Conservation (phyloP, 64 coral and sea anemone genomes). For the Montipora foliosa region DNA sequence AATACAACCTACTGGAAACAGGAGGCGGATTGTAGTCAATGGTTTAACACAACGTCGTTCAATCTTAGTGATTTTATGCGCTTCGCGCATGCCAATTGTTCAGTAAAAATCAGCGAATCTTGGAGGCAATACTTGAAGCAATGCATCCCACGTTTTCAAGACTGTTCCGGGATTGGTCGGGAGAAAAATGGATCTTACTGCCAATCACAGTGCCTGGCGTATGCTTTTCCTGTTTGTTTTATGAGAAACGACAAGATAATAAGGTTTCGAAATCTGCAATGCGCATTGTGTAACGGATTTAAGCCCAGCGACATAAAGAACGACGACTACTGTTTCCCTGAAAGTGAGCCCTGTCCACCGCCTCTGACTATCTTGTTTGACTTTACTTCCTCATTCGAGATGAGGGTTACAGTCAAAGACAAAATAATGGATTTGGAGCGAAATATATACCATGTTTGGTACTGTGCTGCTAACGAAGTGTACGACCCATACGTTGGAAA, state of each 20-base stretch:
- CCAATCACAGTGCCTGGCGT: neutral
- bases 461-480: neutral
- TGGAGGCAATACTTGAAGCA: neutral
- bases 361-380: conserved; percentile 4
- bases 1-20: neutral
- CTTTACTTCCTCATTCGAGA: neutral
- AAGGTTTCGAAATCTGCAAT: conserved; percentile 33
- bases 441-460: neutral
- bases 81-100: neutral
- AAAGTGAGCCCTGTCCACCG: neutral
- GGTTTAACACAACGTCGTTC: neutral
- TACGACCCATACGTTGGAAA: too few relatives aligned
- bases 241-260: too few relatives aligned
- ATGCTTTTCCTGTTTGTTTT: conserved; percentile 11
- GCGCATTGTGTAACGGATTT: neutral
- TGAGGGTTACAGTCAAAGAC: neutral
- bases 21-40: neutral
- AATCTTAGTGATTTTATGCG: neutral
- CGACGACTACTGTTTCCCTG: neutral
- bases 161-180: neutral
- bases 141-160: neutral
- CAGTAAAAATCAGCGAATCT: neutral
- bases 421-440: too few relatives aligned
- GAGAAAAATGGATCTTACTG: neutral
- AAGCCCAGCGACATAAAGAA: neutral